Conservation (phyloP, 35 echinoderm and acorn worm species). For the Diadema setosum region DNA sequence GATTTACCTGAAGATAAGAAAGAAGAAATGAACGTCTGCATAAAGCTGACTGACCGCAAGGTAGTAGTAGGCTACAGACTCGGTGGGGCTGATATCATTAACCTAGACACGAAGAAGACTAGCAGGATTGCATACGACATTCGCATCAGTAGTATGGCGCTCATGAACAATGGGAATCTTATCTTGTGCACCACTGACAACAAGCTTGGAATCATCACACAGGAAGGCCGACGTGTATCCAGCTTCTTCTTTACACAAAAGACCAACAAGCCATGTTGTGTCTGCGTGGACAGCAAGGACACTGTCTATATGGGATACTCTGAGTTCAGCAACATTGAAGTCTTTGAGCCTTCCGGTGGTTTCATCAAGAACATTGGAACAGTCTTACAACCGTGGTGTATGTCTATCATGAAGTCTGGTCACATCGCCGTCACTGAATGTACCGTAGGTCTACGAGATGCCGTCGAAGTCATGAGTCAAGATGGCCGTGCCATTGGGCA, state of each 20-base stretch:
- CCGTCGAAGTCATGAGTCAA: not conserved
- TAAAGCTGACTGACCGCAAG: not conserved
- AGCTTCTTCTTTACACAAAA: not conserved
- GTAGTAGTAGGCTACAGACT: not conserved
- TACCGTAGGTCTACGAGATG: not conserved
- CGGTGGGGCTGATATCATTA: not conserved
- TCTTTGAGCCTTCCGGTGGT: not conserved
- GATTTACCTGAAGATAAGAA: not conserved
- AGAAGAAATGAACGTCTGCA: not conserved
- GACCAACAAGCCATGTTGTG: not conserved
- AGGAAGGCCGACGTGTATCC: not conserved
- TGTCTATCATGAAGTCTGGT: constrained; percentile 2
- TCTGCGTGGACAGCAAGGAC: not conserved
- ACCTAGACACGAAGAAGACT: not conserved
- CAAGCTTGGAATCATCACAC: not conserved
- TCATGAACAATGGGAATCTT: not conserved
- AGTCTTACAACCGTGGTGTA: not conserved
- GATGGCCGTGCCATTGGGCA: not conserved
- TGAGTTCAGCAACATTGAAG: not conserved
- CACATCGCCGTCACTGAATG: not conserved
- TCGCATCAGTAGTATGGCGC: not conserved
- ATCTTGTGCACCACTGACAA: not conserved
- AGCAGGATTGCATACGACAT: not conserved
- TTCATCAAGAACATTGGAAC: not conserved
- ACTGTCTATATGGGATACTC: not conserved